Evolutionary conservation across 2,888 invertebrate genomes (phyloP).

Genomic region (Drosophila leonis): DNA sequence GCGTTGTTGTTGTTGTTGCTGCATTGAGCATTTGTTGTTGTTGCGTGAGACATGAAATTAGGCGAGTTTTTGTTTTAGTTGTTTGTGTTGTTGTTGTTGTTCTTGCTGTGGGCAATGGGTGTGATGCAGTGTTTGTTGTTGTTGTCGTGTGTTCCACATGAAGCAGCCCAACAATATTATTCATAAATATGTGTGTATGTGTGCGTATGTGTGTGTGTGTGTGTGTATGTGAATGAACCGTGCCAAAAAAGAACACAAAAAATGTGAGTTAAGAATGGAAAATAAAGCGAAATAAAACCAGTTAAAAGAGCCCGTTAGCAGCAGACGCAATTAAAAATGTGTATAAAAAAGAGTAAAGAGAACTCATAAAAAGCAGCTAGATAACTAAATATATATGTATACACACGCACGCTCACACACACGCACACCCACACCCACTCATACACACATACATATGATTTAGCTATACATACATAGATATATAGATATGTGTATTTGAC

Average conservation of each 20-base stretch:
- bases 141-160: constrained; percentile 50
- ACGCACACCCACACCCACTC: neutral
- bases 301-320: constrained; percentile 22
- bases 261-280: constrained; percentile 9
- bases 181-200: constrained; percentile 69
- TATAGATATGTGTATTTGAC: constrained; percentile 50
- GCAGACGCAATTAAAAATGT: constrained; percentile 13
- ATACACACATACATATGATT: neutral
- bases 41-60: constrained; percentile 67
- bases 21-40: constrained; percentile 40
- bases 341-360: constrained; percentile 7
- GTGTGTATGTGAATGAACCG: constrained; percentile 5
- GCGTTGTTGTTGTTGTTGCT: constrained; percentile 35
- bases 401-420: neutral
- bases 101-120: constrained; percentile 20
- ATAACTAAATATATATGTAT: constrained; percentile 10
- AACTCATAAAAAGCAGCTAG: constrained; percentile 9
- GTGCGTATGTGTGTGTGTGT: neutral
- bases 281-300: neutral
- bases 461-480: constrained; percentile 8
- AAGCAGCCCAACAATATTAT: constrained; percentile 74
- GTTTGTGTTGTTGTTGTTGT: constrained; percentile 46
- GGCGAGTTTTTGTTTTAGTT: constrained; percentile 62
- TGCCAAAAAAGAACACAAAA: constrained; percentile 10
- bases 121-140: constrained; percentile 28